Base-by-base conservation (phyloP, 2,797 vertebrate species). In the Vipera latastei region DNA sequence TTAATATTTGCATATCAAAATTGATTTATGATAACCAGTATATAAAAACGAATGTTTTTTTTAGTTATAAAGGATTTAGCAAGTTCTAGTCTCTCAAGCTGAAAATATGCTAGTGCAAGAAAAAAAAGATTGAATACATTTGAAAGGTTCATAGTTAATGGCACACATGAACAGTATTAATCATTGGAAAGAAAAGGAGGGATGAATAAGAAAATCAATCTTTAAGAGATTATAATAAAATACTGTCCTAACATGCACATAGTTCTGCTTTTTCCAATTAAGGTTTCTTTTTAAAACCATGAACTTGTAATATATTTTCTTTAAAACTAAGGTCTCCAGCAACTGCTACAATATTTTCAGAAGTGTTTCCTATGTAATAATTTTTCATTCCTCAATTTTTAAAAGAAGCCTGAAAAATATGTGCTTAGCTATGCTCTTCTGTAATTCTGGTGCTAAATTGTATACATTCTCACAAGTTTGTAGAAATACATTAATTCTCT, bases 241-340 rank as follows among this genome's bases (percentile, higher is more conserved):
- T 57, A 69, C 6, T 86, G 55, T 92, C 32, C 73, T 73, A 22
- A 90, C 44, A 26, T 16, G 44, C 91, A 91, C 93, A 94, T 87
- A 55, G 93, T 93, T 63, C 55, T 91, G 88, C 83, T 93, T 89
- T 96, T 95, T 96, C 96, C 96, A 95, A 95, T 96, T 96, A 97
- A 93, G 96, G 96, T 95, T 92, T 96, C n/a, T 95, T 96, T 38
- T 32, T 16, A 78, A 92, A 96, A 94, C 92, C 92, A 95, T 92
- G 95, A 95, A 92, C 90, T 94, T 91, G 92, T 0, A 4, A 92
- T 0, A 25, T 87, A 73, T 56, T 3, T 0, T 93, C 92, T 91
- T 94, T 95, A 96, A 93, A 95, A 96, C 83, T 60, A 20, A 85
- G 88, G 53, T 48, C 65, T 89, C 56, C 55, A 61, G 69, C 4